Evolutionary conservation across 2,888 invertebrate genomes (phyloP), one percentile per base, ranked within the genome.

Genomic region (Trachelus stipa): DNA sequence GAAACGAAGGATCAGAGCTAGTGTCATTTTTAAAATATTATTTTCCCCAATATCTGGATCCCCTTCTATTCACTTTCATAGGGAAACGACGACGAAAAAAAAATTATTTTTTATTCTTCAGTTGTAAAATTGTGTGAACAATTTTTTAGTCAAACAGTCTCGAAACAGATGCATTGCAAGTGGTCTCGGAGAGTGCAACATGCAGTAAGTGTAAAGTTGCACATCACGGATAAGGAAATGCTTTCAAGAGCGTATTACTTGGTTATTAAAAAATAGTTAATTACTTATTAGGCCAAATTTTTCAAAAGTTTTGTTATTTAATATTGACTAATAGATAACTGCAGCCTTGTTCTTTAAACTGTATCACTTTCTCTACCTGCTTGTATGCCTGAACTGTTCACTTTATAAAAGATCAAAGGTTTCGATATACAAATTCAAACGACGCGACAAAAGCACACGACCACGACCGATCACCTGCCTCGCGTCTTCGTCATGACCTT

Each of bases 11-110:
- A 68, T 73, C 71, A 56, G 56, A 56, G 23, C 23, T 23, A 23
- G 56, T 56, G 23, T 56, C 6, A 56, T 23, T 56, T 56, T 56
- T 56, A 23, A 2, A 23, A 23, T 56, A 56, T 56, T 56, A 15
- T 9, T 40, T 78, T 33, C 23, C 81, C 77, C 76, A 6, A 9
- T 56, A 56, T 9, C 56, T 56, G 23, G 73, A 69, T 75, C 68
- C 68, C 34, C 69, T 75, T 78, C 37, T 68, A 40, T 80, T 23
- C 30, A 33, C 73, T 71, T 40, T 56, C 1, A 37, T 12, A 68
- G 23, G 35, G 74, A 15, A 56, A 69, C 23, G 6, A 23, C 15
- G 56, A 56, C 9, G 56, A 56, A 23, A 40, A 40, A 23, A 56
- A 56, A 40, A 15, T 56, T 23, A 56, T 56, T 56, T 23, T 56